Percentiles rank a stretch among this genome's conserved stretches.
Conservation (phyloP, 2,797 vertebrate genomes). For the Phrynocephalus vlangalii region DNA sequence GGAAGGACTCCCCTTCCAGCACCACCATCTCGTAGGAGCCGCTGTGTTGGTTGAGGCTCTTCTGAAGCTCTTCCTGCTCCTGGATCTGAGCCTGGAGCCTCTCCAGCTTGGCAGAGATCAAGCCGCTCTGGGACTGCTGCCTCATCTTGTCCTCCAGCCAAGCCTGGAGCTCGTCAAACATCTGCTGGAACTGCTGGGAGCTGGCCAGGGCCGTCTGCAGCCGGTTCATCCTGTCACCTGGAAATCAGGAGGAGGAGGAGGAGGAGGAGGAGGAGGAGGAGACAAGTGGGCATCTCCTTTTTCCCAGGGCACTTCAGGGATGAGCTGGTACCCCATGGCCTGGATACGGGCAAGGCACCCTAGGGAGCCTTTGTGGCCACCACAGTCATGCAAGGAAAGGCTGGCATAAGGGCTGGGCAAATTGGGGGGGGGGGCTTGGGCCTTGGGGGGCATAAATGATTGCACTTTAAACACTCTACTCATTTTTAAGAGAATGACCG, state of each 20-base stretch:
- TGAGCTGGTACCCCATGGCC: constrained; percentile 58
- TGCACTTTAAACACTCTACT: no score
- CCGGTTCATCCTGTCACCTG: constrained; percentile 93
- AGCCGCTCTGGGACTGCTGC: constrained; percentile 78
- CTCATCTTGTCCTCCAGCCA: constrained; percentile 89
- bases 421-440: no score
- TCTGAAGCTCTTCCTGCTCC: constrained; percentile 91
- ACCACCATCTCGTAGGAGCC: constrained; percentile 96
- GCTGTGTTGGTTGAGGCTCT: constrained; percentile 89
- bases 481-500: no score
- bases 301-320: constrained; percentile 33
- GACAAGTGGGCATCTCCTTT: constrained; percentile 51
- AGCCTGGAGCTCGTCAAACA: constrained; percentile 93
- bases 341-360: constrained; percentile 50
- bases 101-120: constrained; percentile 88
- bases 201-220: constrained; percentile 93
- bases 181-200: constrained; percentile 99
- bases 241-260: constrained; percentile 13
- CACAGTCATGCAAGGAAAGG: no score
- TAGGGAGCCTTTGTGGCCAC: not conserved
- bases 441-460: not conserved
- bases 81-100: constrained; percentile 86
- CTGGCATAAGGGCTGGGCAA: no score
- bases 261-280: not conserved
- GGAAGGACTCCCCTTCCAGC: constrained; percentile 88